Percentiles rank a stretch among this genome's conserved stretches.
Conservation (phyloP, 2,888 invertebrate genomes). For the Fragum fragum region DNA sequence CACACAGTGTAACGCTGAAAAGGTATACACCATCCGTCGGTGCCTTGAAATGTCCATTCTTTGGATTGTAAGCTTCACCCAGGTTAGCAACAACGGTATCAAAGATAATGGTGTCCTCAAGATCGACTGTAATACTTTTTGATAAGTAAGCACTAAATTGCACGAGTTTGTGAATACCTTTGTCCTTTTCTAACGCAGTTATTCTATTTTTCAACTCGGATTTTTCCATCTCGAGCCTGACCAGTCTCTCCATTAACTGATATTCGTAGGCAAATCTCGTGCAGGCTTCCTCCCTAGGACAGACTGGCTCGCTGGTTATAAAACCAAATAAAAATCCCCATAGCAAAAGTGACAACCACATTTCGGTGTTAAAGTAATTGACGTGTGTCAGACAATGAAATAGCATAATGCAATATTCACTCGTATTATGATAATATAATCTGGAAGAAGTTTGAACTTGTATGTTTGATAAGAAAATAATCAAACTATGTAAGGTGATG, state of each 20-base stretch:
- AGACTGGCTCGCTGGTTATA: not conserved
- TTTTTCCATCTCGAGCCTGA: not conserved
- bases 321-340: not conserved
- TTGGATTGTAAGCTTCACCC: not conserved
- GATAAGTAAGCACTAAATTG: not conserved
- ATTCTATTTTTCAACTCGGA: not conserved
- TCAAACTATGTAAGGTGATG: too few relatives aligned
- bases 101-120: not conserved
- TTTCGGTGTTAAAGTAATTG: too few relatives aligned
- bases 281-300: not conserved
- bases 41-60: not conserved
- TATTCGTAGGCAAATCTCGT: conserved; percentile 13
- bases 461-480: too few relatives aligned
- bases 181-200: not conserved
- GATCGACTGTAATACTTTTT: not conserved
- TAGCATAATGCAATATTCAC: too few relatives aligned
- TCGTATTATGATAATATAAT: too few relatives aligned
- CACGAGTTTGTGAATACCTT: not conserved
- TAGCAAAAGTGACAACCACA: too few relatives aligned
- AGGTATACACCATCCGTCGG: not conserved
- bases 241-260: not conserved
- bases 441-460: too few relatives aligned
- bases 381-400: too few relatives aligned
- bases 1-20: not conserved
- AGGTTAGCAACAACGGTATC: not conserved